Conservation (phyloP, 2,113 vertebrate genomes). For the Zapornia atra region DNA sequence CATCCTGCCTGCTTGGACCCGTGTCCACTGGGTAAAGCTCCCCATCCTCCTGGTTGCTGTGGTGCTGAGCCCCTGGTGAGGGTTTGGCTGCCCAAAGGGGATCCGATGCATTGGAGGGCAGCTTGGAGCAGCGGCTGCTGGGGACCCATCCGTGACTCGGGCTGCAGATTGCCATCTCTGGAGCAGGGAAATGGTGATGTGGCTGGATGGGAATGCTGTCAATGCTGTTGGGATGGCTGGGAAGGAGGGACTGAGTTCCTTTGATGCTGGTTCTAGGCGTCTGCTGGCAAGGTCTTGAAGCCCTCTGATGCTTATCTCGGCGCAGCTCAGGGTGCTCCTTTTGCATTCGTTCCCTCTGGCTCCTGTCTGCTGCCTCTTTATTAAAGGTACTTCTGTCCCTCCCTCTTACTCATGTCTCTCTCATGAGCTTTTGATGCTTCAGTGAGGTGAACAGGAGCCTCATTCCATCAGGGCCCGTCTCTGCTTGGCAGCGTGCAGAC, state of each 20-base stretch:
- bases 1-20: too few relatives aligned
- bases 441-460: not conserved
- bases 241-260: not conserved
- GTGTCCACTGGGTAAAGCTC: accelerated
- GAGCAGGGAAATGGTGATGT: not conserved
- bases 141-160: not conserved
- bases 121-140: not conserved
- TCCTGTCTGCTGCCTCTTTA: not conserved
- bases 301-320: not conserved
- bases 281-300: not conserved
- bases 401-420: not conserved
- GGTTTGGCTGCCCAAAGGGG: too few relatives aligned
- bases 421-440: not conserved
- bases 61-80: not conserved
- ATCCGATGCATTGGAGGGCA: not conserved
- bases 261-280: not conserved
- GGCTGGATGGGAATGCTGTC: not conserved
- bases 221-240: not conserved
- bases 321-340: not conserved
- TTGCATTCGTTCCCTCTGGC: not conserved
- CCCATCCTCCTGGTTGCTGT: accelerated
- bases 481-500: accelerated
- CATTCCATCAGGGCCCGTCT: not conserved
- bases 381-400: not conserved
- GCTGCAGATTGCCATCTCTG: not conserved